A percentile compares a stretch with the other conserved stretches of the same genome.
These are phyloP conservation scores for Scolopax mira DNA, from an alignment of 2,113 vertebrate genomes.

Conservation along the genomic window DNA sequence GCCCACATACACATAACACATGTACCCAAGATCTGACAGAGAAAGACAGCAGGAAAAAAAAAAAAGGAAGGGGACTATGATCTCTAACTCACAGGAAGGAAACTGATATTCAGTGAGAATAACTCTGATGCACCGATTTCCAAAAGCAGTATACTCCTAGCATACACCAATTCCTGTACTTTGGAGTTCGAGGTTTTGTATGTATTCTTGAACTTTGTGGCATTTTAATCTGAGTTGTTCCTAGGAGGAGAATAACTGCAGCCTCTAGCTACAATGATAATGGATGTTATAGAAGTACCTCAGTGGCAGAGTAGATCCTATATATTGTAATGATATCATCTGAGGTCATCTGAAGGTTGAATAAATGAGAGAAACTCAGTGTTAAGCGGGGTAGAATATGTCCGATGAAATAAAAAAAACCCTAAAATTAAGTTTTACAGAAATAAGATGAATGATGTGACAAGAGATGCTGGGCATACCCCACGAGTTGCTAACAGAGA, in stretches of 20 bases:
- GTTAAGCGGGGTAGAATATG: neutral
- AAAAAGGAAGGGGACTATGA: neutral
- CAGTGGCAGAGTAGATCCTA: neutral
- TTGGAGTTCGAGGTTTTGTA: neutral
- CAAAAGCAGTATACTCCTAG: neutral
- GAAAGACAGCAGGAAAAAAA: neutral
- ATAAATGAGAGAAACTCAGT: neutral
- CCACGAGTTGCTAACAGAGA: neutral
- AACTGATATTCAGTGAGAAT: neutral
- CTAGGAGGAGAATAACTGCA: neutral
- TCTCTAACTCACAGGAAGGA: neutral
- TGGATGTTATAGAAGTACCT: neutral
- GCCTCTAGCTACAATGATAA: neutral
- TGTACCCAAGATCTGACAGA: neutral
- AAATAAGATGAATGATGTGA: neutral
- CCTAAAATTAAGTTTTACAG: neutral
- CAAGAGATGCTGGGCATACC: neutral
- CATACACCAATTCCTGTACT: neutral
- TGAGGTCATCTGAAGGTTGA: neutral
- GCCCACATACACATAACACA: neutral
- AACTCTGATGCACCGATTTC: neutral
- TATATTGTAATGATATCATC: neutral
- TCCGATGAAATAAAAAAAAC: neutral
- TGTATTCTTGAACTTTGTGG: neutral
- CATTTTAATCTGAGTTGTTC: neutral